phyloP scores from a whole-genome alignment of 2,113 vertebrate genomes.

The Ptyas mucosa region DNA sequence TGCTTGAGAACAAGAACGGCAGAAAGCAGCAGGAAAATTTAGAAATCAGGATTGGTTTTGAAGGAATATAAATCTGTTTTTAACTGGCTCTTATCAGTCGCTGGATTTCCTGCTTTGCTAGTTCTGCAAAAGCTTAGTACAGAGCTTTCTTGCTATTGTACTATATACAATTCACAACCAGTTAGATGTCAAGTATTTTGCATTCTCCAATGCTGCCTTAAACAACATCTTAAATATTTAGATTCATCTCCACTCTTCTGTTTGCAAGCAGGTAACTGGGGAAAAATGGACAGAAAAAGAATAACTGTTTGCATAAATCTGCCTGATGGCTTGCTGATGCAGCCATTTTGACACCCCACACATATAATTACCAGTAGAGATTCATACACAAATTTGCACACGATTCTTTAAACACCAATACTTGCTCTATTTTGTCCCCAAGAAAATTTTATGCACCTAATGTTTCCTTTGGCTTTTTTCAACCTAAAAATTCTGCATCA shows the following conservation, averaged over 20 bases:
- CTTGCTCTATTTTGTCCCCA: not conserved
- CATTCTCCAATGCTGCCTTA: not conserved
- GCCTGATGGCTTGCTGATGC: not conserved
- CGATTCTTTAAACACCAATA: not conserved
- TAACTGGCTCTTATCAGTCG: not conserved
- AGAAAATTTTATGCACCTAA: not conserved
- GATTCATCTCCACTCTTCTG: not conserved
- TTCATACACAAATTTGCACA: not conserved
- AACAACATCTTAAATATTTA: not conserved
- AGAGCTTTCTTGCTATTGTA: not conserved
- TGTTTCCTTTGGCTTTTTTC: not conserved
- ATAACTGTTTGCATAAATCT: not conserved
- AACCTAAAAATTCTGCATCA: not conserved
- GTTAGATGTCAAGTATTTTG: not conserved
- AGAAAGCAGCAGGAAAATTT: not conserved
- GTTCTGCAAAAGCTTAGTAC: constrained; percentile 1
- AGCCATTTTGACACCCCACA: not conserved
- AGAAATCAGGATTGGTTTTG: not conserved
- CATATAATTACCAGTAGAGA: not conserved
- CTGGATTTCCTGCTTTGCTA: constrained; percentile 15
- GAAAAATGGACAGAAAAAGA: not conserved
- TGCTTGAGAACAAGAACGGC: not conserved
- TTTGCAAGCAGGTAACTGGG: not conserved
- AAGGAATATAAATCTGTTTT: constrained; percentile 17
- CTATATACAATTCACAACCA: not conserved